Evolutionary conservation across 2,113 vertebrate genomes (phyloP).

Genomic region (Hiodon tergisus): DNA sequence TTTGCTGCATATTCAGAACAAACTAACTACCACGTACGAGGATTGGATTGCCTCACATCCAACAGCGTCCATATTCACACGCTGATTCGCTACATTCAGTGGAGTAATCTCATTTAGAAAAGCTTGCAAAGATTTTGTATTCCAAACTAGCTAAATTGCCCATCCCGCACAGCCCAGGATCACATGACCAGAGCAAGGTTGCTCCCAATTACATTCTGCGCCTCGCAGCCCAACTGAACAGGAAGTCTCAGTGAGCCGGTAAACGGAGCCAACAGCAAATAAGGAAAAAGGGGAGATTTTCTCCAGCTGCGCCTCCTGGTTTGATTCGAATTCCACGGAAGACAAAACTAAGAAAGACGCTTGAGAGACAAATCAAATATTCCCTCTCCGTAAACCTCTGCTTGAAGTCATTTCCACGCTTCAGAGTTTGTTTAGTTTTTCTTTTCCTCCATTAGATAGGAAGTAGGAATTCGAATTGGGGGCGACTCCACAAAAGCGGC

Average conservation of each 20-base stretch:
- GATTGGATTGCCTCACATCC: no score
- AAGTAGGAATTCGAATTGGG: no score
- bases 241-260: slow-evolving; percentile 23
- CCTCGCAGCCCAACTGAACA: neutral
- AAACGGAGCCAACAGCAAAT: slow-evolving; percentile 36
- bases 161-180: slow-evolving; percentile 10
- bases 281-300: slow-evolving; percentile 23
- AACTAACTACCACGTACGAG: no score
- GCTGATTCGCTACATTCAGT: no score
- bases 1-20: no score
- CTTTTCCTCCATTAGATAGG: no score
- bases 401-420: slow-evolving; percentile 34
- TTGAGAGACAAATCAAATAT: neutral
- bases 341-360: neutral
- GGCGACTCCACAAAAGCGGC: no score
- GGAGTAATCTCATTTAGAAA: neutral
- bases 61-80: no score
- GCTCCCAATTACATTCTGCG: slow-evolving; percentile 30
- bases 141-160: slow-evolving; percentile 38
- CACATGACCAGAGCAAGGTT: slow-evolving; percentile 26
- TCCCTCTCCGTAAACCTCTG: slow-evolving; percentile 55
- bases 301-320: slow-evolving; percentile 36
- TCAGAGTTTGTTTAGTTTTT: no score
- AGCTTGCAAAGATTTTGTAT: slow-evolving; percentile 43
- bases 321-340: slow-evolving; percentile 38